Evolutionary conservation across 2,797 vertebrate species (phyloP).

Genomic region (Argya squamiceps): DNA sequence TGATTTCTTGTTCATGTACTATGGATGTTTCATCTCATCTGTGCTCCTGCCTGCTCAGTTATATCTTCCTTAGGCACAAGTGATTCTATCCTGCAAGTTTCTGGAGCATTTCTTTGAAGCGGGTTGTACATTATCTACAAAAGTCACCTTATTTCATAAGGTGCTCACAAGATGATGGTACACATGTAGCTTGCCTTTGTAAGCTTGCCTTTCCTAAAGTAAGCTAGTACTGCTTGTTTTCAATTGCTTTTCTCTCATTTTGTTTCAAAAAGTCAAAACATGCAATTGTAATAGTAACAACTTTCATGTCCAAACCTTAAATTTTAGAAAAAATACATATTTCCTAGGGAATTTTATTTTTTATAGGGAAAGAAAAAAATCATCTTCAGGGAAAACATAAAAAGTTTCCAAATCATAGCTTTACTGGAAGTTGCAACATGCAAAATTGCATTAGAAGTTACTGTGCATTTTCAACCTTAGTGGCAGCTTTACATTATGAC

Average conservation of each 20-base stretch:
- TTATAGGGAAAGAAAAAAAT: not conserved
- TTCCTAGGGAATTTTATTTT: not conserved
- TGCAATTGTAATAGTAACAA: not conserved
- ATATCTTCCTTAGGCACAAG: not conserved
- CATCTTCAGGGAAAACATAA: not conserved
- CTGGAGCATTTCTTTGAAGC: not conserved
- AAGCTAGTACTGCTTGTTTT: not conserved
- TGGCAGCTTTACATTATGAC: not conserved
- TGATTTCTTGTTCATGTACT: not conserved
- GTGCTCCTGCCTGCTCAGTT: not conserved
- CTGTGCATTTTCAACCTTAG: not conserved
- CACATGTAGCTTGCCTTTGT: not conserved
- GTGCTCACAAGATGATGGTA: not conserved
- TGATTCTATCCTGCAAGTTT: not conserved
- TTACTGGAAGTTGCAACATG: not conserved
- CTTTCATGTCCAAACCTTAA: not conserved
- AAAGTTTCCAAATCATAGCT: not conserved
- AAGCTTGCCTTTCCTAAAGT: not conserved
- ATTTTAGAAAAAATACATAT: not conserved
- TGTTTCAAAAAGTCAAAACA: not conserved
- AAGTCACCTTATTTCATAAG: not conserved
- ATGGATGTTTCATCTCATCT: not conserved
- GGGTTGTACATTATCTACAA: not conserved
- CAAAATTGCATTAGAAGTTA: not conserved
- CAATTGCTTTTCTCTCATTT: not conserved